Base-by-base conservation (phyloP, 2,113 vertebrate genomes). In the Anhinga rufa region DNA sequence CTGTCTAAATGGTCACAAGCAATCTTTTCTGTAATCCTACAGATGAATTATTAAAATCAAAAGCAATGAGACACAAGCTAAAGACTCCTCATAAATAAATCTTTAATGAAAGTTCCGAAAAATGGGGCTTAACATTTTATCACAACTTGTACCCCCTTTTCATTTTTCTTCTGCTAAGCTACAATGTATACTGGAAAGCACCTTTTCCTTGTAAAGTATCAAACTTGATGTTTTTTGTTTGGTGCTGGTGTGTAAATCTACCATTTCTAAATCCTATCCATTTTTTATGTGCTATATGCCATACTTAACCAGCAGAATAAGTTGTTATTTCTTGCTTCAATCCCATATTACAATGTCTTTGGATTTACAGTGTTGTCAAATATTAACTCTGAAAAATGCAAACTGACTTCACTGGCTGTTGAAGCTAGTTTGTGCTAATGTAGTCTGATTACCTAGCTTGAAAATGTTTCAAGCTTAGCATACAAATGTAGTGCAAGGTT, bases 321-420 rank as follows among this genome's bases (percentile, higher is more conserved):
- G 57, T 72, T 95, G 57, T 89, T 93, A 18, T 17, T 17, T 95
- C 48, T 72, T 91, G 52, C 70, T 93, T 81, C 70, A 40, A 8
- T 91, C 49, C 70, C 31, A 8, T 61, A 82, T 85, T 91, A 64
- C 79, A 72, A 61, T 72, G 62, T 87, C 46, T 92, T 89, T 82
- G 49, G 62, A 91, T 93, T 93, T 96, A 72, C 66, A 34, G 40
- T 90, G 57, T 95, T 95, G 94, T 95, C 75, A 96, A 86, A 94
- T 70, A 95, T 91, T 92, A 96, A 90, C 74, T 57, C 85, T 77
- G 75, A 77, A 87, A 90, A 95, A 74, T 62, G 70, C 81, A 91
- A 57, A 28, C 74, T 85, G 93, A 82, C 81, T 95, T 85, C 58
- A 32, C 48, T 91, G 93, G 82, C 70, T 90, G 29, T 65, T 85